These are phyloP conservation scores for Hyposoter didymator DNA, from an alignment of 2,888 invertebrate species.

Conservation along the genomic window DNA sequence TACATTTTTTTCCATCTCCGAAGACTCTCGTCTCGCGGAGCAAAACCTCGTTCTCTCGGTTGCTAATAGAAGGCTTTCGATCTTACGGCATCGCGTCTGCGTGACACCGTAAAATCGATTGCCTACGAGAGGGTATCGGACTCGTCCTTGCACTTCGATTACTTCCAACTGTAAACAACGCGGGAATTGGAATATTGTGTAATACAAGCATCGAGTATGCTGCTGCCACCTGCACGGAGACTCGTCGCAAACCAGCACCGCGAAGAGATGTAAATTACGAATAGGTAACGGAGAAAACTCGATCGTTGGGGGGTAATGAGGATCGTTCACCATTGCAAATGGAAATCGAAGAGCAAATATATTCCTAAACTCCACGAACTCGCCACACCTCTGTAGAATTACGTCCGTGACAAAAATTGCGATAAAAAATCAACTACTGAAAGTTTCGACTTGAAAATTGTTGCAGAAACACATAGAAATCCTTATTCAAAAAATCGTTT, in stretches of 20 bases:
- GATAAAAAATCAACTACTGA: no score
- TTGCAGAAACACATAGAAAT: no score
- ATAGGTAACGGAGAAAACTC: constrained; percentile 1
- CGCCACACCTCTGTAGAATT: no score
- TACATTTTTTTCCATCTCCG: constrained; percentile 21
- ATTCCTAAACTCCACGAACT: neutral
- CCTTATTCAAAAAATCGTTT: no score
- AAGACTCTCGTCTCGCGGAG: constrained; percentile 16
- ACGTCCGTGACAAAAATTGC: no score
- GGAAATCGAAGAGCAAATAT: neutral
- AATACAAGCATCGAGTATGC: constrained; percentile 45
- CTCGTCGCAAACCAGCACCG: neutral
- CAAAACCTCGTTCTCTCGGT: constrained; percentile 17
- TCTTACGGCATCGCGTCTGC: constrained; percentile 25
- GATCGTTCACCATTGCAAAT: neutral
- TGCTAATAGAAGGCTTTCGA: constrained; percentile 27
- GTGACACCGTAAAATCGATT: constrained; percentile 48
- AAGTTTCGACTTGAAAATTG: no score
- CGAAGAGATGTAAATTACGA: neutral
- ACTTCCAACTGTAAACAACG: constrained; percentile 47
- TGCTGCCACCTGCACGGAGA: constrained; percentile 13
- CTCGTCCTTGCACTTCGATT: constrained; percentile 52
- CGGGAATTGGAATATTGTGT: constrained; percentile 30
- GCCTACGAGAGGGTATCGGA: constrained; percentile 2
- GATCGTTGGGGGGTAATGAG: constrained; percentile 6